phyloP scores from a whole-genome alignment of 2,113 vertebrate species.

The Ophiodon elongatus region DNA sequence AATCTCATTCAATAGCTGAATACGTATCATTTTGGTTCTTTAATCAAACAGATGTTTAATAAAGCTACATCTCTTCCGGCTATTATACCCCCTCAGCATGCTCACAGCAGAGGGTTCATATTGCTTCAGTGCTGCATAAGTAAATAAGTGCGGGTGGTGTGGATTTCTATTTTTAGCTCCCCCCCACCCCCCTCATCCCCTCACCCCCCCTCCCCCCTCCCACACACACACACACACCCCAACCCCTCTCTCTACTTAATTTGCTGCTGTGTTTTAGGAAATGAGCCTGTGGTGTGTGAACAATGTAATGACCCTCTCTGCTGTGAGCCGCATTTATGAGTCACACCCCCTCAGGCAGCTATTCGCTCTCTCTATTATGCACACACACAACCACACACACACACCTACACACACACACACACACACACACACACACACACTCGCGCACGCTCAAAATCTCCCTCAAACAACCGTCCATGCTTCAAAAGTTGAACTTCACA shows the following conservation, averaged over 20 bases:
- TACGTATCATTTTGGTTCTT: conserved; percentile 45
- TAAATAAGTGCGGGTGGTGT: conserved; percentile 67
- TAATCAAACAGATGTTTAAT: conserved; percentile 64
- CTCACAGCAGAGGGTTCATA: conserved; percentile 48
- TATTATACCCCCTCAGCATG: conserved; percentile 14
- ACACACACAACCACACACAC: conserved; percentile 40
- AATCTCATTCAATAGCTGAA: conserved; percentile 39
- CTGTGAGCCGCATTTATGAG: conserved; percentile 78
- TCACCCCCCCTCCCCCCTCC: not conserved
- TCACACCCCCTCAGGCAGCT: conserved; percentile 73
- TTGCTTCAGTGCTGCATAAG: conserved; percentile 57
- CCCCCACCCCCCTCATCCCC: not conserved
- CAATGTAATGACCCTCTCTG: conserved; percentile 81
- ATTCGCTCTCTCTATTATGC: conserved; percentile 44
- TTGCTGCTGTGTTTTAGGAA: conserved; percentile 82
- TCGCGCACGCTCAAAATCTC: conserved; percentile 47
- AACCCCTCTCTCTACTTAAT: conserved; percentile 69
- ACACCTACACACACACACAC: conserved; percentile 16
- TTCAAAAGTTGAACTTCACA: not conserved
- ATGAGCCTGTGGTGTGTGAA: conserved; percentile 79
- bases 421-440: conserved; percentile 27
- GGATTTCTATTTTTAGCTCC: conserved; percentile 76
- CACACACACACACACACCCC: too few species aligned
- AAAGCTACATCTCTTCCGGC: conserved; percentile 44
- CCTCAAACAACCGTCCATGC: too few species aligned